Percentiles rank a stretch among this genome's conserved stretches.
Evolutionary conservation across 1,140 invertebrate genomes (phyloP).

Genomic region (Colletes gigas): DNA sequence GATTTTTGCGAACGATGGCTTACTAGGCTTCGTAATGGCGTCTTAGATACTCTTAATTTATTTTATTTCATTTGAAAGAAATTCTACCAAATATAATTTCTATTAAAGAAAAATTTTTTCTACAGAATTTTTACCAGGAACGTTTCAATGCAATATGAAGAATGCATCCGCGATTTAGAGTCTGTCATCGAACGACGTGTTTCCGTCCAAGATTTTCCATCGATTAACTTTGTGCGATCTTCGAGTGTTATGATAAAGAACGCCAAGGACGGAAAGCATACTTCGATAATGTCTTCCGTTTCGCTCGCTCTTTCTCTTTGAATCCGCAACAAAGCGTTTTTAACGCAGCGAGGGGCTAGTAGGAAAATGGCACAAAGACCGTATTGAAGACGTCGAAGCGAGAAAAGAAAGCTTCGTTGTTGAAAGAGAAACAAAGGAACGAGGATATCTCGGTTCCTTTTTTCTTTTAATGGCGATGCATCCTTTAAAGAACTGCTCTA

Average conservation of each 20-base stretch:
- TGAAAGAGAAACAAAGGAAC: conserved; percentile 30
- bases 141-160: background rate
- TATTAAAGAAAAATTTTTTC: too few species aligned
- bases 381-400: conserved; percentile 36
- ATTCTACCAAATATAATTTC: too few species aligned
- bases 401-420: conserved; percentile 30
- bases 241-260: background rate
- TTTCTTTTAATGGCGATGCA: conserved; percentile 21
- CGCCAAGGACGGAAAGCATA: background rate
- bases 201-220: background rate
- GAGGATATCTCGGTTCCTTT: conserved; percentile 1
- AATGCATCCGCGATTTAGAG: background rate
- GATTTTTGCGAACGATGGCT: too few species aligned
- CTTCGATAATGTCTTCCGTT: conserved; percentile 27
- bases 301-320: too few species aligned
- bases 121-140: too few species aligned
- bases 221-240: background rate
- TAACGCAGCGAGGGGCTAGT: background rate
- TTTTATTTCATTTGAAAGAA: too few species aligned
- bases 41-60: too few species aligned
- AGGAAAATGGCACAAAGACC: conserved; percentile 36
- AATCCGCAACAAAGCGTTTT: conserved; percentile 22
- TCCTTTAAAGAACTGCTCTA: conserved; percentile 1
- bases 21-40: too few species aligned
- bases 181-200: background rate